These are phyloP conservation scores for Phataginus tricuspis DNA, from an alignment of 2,797 vertebrate genomes.

Conservation along the genomic window DNA sequence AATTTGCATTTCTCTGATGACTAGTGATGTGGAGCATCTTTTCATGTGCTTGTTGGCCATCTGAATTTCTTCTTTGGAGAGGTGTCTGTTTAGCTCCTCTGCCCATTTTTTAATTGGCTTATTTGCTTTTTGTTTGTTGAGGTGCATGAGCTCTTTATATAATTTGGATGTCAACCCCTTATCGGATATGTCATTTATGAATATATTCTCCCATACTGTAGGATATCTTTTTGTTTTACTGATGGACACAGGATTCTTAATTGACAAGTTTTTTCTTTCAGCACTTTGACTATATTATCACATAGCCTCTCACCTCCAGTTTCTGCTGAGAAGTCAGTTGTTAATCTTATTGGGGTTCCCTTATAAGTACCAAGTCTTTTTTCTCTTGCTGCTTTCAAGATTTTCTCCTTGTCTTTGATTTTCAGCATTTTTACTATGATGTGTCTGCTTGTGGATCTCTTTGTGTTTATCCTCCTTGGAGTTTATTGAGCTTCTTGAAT, in stretches of 20 bases:
- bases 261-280: not conserved
- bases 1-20: no score
- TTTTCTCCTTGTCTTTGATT: not conserved
- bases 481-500: not conserved
- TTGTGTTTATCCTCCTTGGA: not conserved
- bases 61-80: no score
- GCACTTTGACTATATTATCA: not conserved
- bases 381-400: not conserved
- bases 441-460: not conserved
- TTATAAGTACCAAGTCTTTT: not conserved
- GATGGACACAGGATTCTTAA: not conserved
- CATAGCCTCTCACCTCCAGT: not conserved
- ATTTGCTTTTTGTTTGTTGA: no score
- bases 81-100: no score
- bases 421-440: not conserved
- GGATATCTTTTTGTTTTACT: no score
- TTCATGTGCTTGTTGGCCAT: no score
- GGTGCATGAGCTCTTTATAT: no score
- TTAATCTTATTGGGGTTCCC: not conserved
- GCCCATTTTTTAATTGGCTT: no score
- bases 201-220: no score
- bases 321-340: not conserved
- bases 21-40: no score
- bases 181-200: no score
- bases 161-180: no score